A percentile compares a stretch with the other conserved stretches of the same genome.
These are phyloP conservation scores for Harpagifer antarcticus DNA, from an alignment of 2,797 vertebrate species.

Conservation along the genomic window DNA sequence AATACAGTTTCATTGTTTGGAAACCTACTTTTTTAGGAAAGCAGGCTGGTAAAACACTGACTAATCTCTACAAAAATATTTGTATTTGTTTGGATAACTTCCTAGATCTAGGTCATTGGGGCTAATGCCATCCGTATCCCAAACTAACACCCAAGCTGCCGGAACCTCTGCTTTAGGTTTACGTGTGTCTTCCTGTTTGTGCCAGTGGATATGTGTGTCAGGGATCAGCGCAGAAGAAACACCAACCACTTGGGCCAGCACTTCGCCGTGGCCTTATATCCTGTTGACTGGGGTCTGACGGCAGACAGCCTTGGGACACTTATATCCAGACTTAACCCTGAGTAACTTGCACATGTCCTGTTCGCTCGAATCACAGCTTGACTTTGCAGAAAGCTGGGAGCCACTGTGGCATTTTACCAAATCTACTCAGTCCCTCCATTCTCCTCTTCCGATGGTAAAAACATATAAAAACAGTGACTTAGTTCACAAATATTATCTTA, in stretches of 20 bases:
- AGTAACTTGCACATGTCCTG: conserved; percentile 64
- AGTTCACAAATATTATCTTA: background rate
- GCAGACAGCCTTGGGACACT: conserved; percentile 75
- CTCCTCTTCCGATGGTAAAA: conserved; percentile 13
- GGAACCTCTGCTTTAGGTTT: conserved; percentile 14
- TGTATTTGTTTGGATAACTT: background rate
- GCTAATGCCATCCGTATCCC: background rate
- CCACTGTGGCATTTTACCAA: conserved; percentile 30
- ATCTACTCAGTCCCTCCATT: background rate
- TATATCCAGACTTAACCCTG: conserved; percentile 65
- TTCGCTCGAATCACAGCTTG: conserved; percentile 54
- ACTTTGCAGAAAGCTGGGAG: conserved; percentile 34
- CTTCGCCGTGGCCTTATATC: conserved; percentile 71
- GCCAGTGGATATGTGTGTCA: conserved; percentile 46
- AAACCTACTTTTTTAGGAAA: too few species aligned
- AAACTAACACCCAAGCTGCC: conserved; percentile 12
- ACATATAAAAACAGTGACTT: background rate
- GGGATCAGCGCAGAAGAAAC: conserved; percentile 70
- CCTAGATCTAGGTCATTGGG: background rate
- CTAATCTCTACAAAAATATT: background rate
- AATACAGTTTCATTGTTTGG: too few species aligned
- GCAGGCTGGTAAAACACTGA: background rate
- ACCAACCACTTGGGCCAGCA: conserved; percentile 40
- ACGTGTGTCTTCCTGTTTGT: conserved; percentile 27
- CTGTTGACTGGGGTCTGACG: conserved; percentile 74